Percentiles rank a stretch among this genome's conserved stretches.
These are phyloP conservation scores for Melanostoma scalare DNA, from an alignment of 2,888 invertebrate species.

Conservation along the genomic window DNA sequence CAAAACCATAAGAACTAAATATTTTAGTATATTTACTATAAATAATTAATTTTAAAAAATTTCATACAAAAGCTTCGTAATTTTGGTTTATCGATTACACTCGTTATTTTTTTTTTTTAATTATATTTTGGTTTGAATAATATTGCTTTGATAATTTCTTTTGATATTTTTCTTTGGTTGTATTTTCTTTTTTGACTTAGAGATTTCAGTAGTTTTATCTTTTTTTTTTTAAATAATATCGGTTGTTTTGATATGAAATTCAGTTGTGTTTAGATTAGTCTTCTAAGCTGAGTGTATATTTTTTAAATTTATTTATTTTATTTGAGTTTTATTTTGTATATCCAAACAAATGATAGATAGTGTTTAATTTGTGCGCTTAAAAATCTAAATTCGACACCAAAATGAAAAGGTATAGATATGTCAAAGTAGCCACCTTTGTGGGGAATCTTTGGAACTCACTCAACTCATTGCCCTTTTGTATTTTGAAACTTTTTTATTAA, in stretches of 20 bases:
- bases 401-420: slow-evolving; percentile 13
- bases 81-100: slow-evolving; percentile 57
- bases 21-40: slow-evolving; percentile 30
- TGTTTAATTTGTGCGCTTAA: slow-evolving; percentile 66
- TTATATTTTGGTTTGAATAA: slow-evolving; percentile 49
- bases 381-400: slow-evolving; percentile 26
- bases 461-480: not conserved
- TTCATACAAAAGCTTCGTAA: slow-evolving; percentile 50
- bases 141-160: slow-evolving; percentile 60
- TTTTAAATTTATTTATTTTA: slow-evolving; percentile 23
- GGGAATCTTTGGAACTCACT: not conserved
- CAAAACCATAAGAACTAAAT: not conserved
- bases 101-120: slow-evolving; percentile 29
- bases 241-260: slow-evolving; percentile 75
- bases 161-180: slow-evolving; percentile 57
- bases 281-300: slow-evolving; percentile 69
- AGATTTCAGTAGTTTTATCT: slow-evolving; percentile 36
- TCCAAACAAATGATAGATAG: slow-evolving; percentile 25
- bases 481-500: not conserved
- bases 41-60: slow-evolving; percentile 20
- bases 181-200: slow-evolving; percentile 43
- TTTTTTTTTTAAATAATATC: slow-evolving; percentile 58
- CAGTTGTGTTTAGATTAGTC: slow-evolving; percentile 75
- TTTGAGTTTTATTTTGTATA: not conserved
- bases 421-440: slow-evolving; percentile 7